Evolutionary conservation across 2,888 invertebrate species (phyloP).

Genomic region (Ophioninae sp.): DNA sequence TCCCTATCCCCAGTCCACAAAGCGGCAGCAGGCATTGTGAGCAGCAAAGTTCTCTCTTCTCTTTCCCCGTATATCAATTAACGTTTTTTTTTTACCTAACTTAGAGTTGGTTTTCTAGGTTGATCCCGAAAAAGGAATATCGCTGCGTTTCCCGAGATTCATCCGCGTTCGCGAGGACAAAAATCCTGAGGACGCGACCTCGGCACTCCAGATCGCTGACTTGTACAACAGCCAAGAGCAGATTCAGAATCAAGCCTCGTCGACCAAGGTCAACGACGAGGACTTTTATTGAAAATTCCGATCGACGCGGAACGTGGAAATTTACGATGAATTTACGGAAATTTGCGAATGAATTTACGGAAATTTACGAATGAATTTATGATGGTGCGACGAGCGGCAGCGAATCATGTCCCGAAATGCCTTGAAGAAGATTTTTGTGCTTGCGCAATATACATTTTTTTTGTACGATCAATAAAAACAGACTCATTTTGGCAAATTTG

Average conservation of each 20-base stretch:
- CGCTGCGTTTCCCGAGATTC: constrained; percentile 97
- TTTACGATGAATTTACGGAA: no score
- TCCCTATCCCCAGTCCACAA: constrained; percentile 97
- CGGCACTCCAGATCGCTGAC: constrained; percentile 92
- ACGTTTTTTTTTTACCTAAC: constrained; percentile 41
- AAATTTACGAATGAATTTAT: not conserved
- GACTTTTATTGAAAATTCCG: constrained; percentile 83
- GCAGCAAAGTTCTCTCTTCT: constrained; percentile 67
- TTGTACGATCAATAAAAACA: no score
- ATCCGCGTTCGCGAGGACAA: constrained; percentile 96
- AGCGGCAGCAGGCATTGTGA: constrained; percentile 92
- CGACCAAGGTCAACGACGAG: constrained; percentile 81
- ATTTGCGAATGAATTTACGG: no score
- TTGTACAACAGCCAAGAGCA: constrained; percentile 97
- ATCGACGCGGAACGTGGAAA: not conserved
- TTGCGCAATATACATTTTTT: no score
- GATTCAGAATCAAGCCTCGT: constrained; percentile 85
- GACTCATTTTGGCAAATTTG: no score
- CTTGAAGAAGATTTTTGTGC: no score
- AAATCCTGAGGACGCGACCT: constrained; percentile 94
- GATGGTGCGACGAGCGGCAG: not conserved
- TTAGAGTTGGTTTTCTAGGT: constrained; percentile 82
- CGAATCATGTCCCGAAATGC: no score
- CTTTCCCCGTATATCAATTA: not conserved
- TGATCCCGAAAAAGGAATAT: constrained; percentile 95